phyloP scores from a whole-genome alignment of 2,888 invertebrate genomes.

The Arrhopalites spinosus region DNA sequence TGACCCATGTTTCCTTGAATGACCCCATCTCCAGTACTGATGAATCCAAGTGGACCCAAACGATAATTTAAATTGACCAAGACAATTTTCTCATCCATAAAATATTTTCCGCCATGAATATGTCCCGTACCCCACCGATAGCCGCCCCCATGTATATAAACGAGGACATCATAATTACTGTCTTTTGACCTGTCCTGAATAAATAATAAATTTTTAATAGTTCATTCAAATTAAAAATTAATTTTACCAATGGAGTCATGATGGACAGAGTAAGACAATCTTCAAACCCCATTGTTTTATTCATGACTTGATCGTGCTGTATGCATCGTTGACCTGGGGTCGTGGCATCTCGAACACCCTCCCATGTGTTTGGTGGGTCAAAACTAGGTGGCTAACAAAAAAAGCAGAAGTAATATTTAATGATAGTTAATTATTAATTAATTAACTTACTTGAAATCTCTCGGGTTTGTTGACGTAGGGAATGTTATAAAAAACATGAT shows the following conservation, averaged over 20 bases:
- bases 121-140: constrained; percentile 27
- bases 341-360: constrained; percentile 28
- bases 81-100: constrained; percentile 30
- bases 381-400: constrained; percentile 20
- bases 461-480: constrained; percentile 23
- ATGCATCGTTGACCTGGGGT: constrained; percentile 8
- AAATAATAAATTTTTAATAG: neutral
- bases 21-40: constrained; percentile 48
- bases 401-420: neutral
- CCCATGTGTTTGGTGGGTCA: constrained; percentile 17
- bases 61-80: constrained; percentile 27
- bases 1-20: constrained; percentile 48
- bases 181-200: no score
- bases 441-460: constrained; percentile 17
- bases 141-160: constrained; percentile 35
- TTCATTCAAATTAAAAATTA: no score
- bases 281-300: constrained; percentile 5
- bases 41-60: constrained; percentile 41
- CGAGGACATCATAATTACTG: constrained; percentile 6
- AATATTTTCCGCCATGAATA: constrained; percentile 29
- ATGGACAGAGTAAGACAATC: constrained; percentile 32
- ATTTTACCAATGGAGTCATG: constrained; percentile 15
- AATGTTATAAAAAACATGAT: constrained; percentile 19
- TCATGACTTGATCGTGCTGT: constrained; percentile 20
- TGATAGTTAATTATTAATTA: neutral